Conservation (phyloP, 2,797 vertebrate genomes). For the Poeciliopsis paucimaculata region DNA sequence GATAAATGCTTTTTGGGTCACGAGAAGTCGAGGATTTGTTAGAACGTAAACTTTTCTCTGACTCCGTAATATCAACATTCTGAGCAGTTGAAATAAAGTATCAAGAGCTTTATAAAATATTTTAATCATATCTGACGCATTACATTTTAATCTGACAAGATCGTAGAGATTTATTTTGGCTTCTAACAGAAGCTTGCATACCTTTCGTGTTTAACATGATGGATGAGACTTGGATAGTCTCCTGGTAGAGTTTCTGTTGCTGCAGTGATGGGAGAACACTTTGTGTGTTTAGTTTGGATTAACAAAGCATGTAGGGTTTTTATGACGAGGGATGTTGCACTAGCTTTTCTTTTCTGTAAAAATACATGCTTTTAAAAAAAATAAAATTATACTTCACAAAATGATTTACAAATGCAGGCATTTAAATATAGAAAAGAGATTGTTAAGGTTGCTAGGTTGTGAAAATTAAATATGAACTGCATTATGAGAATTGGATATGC, state of each 20-base stretch:
- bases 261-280: not conserved
- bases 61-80: not conserved
- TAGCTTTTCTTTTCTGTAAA: not conserved
- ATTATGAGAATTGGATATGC: not conserved
- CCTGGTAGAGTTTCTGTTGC: not conserved
- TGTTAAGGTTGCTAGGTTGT: constrained; percentile 1
- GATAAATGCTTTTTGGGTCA: not conserved
- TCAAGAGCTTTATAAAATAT: not conserved
- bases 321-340: not conserved
- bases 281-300: constrained; percentile 1
- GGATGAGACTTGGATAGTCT: not conserved
- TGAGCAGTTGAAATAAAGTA: not conserved
- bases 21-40: not conserved
- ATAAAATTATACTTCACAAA: not conserved
- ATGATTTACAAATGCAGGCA: not conserved
- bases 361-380: not conserved
- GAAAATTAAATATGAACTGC: not conserved
- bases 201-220: not conserved
- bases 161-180: constrained; percentile 28
- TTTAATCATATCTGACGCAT: not conserved
- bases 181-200: not conserved
- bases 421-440: not conserved
- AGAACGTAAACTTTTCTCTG: not conserved
- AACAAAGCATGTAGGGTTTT: not conserved
- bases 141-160: not conserved